These are phyloP conservation scores for Anisognathus igniventris DNA, from an alignment of 2,797 vertebrate species.

Conservation along the genomic window DNA sequence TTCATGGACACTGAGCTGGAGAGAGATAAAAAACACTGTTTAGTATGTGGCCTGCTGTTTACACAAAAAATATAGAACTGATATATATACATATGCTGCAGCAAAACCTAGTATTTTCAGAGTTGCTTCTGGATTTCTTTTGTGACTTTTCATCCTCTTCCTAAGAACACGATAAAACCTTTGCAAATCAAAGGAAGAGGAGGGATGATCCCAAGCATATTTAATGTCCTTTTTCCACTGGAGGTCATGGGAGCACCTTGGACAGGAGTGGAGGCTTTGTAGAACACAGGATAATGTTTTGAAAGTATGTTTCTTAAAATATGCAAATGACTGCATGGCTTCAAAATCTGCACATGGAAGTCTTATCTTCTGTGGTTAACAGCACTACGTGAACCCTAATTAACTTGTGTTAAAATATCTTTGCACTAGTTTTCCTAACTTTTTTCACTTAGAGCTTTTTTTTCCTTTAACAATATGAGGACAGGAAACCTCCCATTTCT, in stretches of 20 bases:
- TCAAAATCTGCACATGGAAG: not conserved
- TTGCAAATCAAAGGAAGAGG: not conserved
- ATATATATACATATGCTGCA: not conserved
- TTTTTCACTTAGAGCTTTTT: not conserved
- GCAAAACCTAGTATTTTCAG: not conserved
- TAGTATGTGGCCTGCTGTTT: not conserved
- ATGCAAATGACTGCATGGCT: not conserved
- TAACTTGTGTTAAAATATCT: constrained; percentile 1
- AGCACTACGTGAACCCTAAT: not conserved
- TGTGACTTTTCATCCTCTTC: not conserved
- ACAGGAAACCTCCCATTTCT: constrained; percentile 60
- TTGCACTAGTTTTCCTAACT: not conserved
- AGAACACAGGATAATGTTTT: not conserved
- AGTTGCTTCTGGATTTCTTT: not conserved
- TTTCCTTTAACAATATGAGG: constrained; percentile 11
- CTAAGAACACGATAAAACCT: not conserved
- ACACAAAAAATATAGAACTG: not conserved
- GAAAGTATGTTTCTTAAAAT: not conserved
- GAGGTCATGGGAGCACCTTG: not conserved
- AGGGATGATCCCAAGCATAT: not conserved
- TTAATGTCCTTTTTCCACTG: not conserved
- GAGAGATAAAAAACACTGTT: not conserved
- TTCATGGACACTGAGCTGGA: not conserved
- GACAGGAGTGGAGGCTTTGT: not conserved
- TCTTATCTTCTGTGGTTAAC: not conserved